Percentiles rank a stretch among this genome's conserved stretches.
Conservation (phyloP, 2,888 invertebrate species). For the Cacoxenus indagator region DNA sequence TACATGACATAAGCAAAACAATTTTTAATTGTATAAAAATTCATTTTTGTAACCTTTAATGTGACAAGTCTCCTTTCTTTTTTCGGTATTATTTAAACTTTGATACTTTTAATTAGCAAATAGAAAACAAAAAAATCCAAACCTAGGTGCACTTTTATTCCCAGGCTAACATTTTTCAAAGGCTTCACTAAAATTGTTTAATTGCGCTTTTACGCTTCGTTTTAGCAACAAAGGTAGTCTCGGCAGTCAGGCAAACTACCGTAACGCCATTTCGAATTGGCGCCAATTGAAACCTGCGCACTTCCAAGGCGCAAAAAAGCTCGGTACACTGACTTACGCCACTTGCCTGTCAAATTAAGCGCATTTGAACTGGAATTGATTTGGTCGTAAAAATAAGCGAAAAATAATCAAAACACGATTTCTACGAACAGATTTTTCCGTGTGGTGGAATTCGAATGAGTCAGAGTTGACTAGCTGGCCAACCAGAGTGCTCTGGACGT, state of each 20-base stretch:
- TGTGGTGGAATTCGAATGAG: not conserved
- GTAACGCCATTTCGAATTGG: constrained; percentile 5
- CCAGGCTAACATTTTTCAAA: not conserved
- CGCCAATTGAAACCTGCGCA: not conserved
- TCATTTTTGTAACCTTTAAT: too few species aligned
- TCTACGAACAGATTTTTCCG: not conserved
- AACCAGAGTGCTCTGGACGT: not conserved
- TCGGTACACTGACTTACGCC: not conserved
- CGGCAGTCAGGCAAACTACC: not conserved
- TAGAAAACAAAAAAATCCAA: not conserved
- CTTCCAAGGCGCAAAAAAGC: not conserved
- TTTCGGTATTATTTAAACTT: too few species aligned
- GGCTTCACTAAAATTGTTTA: not conserved
- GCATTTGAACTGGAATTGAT: not conserved
- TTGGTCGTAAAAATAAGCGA: not conserved
- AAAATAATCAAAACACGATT: constrained; percentile 15
- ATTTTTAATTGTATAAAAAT: too few species aligned
- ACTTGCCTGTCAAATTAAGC: constrained; percentile 8
- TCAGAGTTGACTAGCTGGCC: not conserved
- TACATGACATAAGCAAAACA: too few species aligned
- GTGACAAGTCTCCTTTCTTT: too few species aligned
- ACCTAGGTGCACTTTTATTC: not conserved
- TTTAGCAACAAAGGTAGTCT: not conserved
- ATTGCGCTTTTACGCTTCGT: not conserved
- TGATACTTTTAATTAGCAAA: too few species aligned